A percentile compares a stretch with the other conserved stretches of the same genome.
phyloP scores from a whole-genome alignment of 2,888 invertebrate genomes.

The Phlogophora meticulosa region DNA sequence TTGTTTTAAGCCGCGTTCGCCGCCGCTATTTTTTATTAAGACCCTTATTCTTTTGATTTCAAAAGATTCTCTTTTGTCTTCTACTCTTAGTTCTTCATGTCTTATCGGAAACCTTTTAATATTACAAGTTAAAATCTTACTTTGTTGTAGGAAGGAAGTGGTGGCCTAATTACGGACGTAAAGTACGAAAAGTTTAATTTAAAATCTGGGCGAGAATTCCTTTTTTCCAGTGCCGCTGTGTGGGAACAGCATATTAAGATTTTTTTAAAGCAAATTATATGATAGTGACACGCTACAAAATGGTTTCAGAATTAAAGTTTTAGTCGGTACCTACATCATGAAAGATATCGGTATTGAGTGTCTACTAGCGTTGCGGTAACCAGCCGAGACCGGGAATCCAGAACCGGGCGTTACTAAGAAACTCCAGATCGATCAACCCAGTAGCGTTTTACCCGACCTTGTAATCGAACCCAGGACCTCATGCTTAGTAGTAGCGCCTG shows the following conservation, averaged over 20 bases:
- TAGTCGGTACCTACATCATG: neutral
- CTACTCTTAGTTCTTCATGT: slow-evolving; percentile 33
- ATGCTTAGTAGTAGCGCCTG: too few species aligned
- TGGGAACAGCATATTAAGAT: neutral
- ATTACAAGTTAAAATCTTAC: slow-evolving; percentile 36
- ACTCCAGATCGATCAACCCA: too few species aligned
- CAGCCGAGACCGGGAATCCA: too few species aligned
- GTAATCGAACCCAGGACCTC: too few species aligned
- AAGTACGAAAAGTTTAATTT: slow-evolving; percentile 31
- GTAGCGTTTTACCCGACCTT: too few species aligned
- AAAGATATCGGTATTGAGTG: neutral
- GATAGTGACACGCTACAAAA: neutral
- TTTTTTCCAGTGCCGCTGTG: slow-evolving; percentile 3
- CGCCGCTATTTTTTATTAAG: neutral
- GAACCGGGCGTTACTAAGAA: too few species aligned
- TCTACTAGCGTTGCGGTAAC: neutral
- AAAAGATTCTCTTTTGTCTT: slow-evolving; percentile 30
- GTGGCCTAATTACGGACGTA: slow-evolving; percentile 33
- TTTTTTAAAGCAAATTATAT: neutral
- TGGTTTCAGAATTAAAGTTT: neutral
- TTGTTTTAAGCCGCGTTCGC: neutral
- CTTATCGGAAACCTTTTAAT: slow-evolving; percentile 50
- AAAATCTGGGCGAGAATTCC: slow-evolving; percentile 3
- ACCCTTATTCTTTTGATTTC: slow-evolving; percentile 32
- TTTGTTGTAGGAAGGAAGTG: slow-evolving; percentile 38